Percentiles rank a stretch among this genome's conserved stretches.
Conservation (phyloP, 2,888 invertebrate species). For the Neoscelio sp. region DNA sequence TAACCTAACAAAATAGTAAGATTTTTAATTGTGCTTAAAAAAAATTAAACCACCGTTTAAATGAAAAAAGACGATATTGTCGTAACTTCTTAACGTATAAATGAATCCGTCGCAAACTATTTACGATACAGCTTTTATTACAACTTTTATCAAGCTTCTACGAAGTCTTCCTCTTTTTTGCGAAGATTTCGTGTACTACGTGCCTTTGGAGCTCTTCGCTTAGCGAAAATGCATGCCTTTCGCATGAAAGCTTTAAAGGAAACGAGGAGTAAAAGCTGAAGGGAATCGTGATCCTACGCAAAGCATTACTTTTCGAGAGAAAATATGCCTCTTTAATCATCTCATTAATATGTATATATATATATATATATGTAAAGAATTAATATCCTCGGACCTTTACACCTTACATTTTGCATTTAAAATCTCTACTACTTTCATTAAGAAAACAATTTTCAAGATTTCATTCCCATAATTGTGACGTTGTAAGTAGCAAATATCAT, state of each 20-base stretch:
- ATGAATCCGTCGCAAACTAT: constrained; percentile 4
- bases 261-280: constrained; percentile 51
- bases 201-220: constrained; percentile 24
- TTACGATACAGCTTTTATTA: constrained; percentile 18
- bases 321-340: constrained; percentile 47
- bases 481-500: constrained; percentile 2
- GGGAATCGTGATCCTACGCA: constrained; percentile 43
- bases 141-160: constrained; percentile 37
- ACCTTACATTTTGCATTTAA: constrained; percentile 36
- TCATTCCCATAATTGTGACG: constrained; percentile 11
- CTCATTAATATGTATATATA: constrained; percentile 45
- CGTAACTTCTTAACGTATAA: not conserved
- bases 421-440: constrained; percentile 24
- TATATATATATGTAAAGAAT: constrained; percentile 16
- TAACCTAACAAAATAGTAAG: no score
- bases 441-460: constrained; percentile 20
- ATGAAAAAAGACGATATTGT: no score
- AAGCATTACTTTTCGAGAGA: constrained; percentile 17
- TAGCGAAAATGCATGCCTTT: constrained; percentile 42
- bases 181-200: constrained; percentile 47
- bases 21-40: no score
- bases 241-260: constrained; percentile 49
- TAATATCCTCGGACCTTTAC: constrained; percentile 16
- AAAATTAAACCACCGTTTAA: no score
- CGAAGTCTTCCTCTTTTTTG: constrained; percentile 13